Conservation (phyloP, 2,888 invertebrate genomes). For the Oxyteleia sp. region DNA sequence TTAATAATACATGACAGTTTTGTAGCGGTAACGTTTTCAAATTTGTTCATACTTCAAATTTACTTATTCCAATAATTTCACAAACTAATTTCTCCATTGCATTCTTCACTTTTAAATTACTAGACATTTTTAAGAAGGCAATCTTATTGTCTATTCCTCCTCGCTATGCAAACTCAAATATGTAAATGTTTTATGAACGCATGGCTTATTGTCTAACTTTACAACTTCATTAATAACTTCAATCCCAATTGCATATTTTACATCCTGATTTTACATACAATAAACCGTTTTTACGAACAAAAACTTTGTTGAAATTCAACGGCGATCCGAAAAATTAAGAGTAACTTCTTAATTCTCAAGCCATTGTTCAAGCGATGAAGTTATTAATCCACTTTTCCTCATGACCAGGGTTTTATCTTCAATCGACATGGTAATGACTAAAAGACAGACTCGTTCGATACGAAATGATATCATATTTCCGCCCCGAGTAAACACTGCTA, state of each 20-base stretch:
- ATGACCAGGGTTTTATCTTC: constrained; percentile 63
- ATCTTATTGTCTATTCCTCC: neutral
- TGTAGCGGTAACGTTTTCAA: too few relatives aligned
- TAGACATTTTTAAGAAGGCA: too few relatives aligned
- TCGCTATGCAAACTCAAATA: neutral
- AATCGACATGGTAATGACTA: constrained; percentile 68
- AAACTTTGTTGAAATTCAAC: too few relatives aligned
- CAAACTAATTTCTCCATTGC: too few relatives aligned
- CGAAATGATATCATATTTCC: constrained; percentile 73
- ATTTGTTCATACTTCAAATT: too few relatives aligned
- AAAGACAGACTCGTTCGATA: constrained; percentile 63
- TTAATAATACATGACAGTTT: too few relatives aligned
- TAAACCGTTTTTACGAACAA: neutral
- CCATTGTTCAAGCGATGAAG: constrained; percentile 59
- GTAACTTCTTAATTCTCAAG: constrained; percentile 35
- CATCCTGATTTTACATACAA: neutral
- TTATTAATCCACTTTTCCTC: constrained; percentile 68
- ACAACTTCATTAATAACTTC: neutral
- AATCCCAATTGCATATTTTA: neutral
- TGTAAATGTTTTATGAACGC: neutral
- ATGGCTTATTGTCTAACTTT: neutral
- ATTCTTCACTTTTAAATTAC: too few relatives aligned
- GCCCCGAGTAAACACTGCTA: constrained; percentile 64
- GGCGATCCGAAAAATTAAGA: neutral
- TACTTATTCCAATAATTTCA: too few relatives aligned